Conservation (phyloP, 2,113 vertebrate genomes). For the Rattus rattus region DNA sequence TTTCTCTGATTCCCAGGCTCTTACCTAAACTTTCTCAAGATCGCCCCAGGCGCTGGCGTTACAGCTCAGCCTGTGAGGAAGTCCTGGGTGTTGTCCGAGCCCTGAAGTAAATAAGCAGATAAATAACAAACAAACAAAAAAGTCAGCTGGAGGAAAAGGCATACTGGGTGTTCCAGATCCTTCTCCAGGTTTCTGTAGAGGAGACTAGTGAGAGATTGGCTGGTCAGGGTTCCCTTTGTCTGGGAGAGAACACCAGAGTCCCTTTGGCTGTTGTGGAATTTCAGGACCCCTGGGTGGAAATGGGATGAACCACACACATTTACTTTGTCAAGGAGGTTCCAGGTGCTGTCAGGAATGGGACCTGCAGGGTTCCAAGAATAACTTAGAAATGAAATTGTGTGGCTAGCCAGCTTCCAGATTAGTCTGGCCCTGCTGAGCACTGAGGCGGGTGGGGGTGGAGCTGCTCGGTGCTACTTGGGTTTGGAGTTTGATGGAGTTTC, state of each 20-base stretch:
- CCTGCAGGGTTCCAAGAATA: background rate
- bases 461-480: background rate
- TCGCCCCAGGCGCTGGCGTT: background rate
- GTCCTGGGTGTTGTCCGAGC: background rate
- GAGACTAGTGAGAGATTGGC: background rate
- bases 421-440: background rate
- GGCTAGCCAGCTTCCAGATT: background rate
- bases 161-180: background rate
- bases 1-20: conserved; percentile 14
- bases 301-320: background rate
- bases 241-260: background rate
- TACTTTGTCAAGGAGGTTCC: background rate
- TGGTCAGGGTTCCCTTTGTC: background rate
- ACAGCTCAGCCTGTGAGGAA: background rate
- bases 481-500: conserved; percentile 81
- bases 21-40: conserved; percentile 15
- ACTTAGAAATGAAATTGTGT: background rate
- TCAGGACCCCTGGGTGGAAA: background rate
- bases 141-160: background rate
- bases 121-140: background rate
- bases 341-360: background rate
- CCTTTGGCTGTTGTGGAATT: background rate
- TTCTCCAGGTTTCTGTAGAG: background rate
- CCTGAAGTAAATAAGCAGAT: background rate
- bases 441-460: background rate